Evolutionary conservation across 2,888 invertebrate genomes (phyloP).

Genomic region (Pecten maximus): DNA sequence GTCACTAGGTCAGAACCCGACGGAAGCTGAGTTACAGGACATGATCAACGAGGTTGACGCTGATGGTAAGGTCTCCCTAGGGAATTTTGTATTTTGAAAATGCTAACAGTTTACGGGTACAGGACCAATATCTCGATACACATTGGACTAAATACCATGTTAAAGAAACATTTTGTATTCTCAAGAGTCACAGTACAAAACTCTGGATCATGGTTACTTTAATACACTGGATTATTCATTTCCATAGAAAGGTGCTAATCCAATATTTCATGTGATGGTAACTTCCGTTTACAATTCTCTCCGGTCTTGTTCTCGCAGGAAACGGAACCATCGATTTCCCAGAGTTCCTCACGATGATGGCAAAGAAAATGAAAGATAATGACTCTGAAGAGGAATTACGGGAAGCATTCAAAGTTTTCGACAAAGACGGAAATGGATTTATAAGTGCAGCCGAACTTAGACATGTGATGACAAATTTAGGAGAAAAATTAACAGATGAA

Average conservation of each 20-base stretch:
- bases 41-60: slow-evolving; percentile 5
- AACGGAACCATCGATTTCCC: not conserved
- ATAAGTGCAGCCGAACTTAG: slow-evolving; percentile 7
- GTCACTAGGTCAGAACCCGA: not conserved
- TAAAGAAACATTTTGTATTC: not conserved
- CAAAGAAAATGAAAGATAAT: slow-evolving; percentile 7
- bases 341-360: not conserved
- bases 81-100: not conserved
- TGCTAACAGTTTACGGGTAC: not conserved
- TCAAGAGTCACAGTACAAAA: not conserved
- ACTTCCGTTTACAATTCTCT: not conserved
- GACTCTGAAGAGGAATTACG: not conserved
- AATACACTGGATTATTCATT: not conserved
- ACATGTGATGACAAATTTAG: slow-evolving; percentile 15
- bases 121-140: not conserved
- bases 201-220: not conserved
- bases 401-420: not conserved
- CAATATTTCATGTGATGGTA: not conserved
- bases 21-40: slow-evolving; percentile 7
- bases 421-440: not conserved
- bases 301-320: not conserved
- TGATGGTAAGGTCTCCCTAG: not conserved
- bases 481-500: slow-evolving; percentile 8
- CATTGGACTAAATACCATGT: not conserved
- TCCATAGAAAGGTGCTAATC: not conserved